phyloP scores from a whole-genome alignment of 2,113 vertebrate species.

The Gopherus flavomarginatus region DNA sequence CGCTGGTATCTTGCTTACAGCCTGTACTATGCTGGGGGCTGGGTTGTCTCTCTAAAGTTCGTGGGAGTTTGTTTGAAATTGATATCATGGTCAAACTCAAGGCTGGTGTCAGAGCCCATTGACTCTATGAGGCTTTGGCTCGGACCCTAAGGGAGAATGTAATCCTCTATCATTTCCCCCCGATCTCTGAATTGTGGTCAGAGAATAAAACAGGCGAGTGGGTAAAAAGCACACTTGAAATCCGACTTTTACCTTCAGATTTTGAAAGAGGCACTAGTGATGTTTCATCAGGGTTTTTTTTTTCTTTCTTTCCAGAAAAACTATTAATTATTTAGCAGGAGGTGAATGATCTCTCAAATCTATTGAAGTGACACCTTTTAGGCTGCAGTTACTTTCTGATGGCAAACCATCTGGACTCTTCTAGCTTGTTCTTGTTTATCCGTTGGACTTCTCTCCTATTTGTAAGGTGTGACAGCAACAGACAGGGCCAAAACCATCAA shows the following conservation, averaged over 20 bases:
- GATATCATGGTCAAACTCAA: no score
- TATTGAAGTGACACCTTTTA: conserved; percentile 67
- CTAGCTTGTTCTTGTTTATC: conserved; percentile 71
- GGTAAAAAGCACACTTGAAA: background rate
- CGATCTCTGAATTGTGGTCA: background rate
- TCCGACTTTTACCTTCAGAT: conserved; percentile 24
- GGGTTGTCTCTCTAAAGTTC: background rate
- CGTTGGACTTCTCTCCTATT: conserved; percentile 61
- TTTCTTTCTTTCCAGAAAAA: conserved; percentile 56
- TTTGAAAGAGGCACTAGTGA: conserved; percentile 29
- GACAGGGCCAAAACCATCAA: conserved; percentile 79
- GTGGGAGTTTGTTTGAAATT: background rate
- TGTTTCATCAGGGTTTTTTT: conserved; percentile 49
- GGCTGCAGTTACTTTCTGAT: conserved; percentile 66
- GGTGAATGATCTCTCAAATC: conserved; percentile 70
- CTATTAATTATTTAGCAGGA: conserved; percentile 77
- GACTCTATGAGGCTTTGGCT: background rate
- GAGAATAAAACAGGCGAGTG: background rate
- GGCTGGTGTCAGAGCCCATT: no score
- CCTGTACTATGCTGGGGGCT: background rate
- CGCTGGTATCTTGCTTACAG: background rate
- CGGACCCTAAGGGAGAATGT: background rate
- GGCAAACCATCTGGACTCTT: conserved; percentile 74
- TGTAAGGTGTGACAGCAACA: conserved; percentile 73
- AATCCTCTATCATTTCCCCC: background rate